phyloP scores from a whole-genome alignment of 2,888 invertebrate species.

The Eupithecia subumbrata region DNA sequence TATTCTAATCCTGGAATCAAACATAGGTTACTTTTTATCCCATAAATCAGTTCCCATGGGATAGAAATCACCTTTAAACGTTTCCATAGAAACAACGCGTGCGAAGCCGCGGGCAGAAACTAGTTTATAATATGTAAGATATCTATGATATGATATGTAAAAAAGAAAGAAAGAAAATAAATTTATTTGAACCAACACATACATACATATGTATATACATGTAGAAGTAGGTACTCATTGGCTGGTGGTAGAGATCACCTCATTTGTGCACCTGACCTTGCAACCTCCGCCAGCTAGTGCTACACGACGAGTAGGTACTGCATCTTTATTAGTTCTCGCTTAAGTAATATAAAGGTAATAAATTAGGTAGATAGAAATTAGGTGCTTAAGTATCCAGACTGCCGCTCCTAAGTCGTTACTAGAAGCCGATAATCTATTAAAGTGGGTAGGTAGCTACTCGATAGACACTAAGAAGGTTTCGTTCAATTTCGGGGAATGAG shows the following conservation, averaged over 20 bases:
- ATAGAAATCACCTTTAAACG: too few relatives aligned
- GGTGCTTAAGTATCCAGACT: not conserved
- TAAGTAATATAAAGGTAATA: not conserved
- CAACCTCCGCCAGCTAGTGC: not conserved
- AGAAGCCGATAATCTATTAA: not conserved
- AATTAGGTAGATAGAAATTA: constrained; percentile 9
- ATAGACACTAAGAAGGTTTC: not conserved
- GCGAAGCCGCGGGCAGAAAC: too few relatives aligned
- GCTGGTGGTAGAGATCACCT: not conserved
- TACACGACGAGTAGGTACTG: not conserved
- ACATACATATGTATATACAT: too few relatives aligned
- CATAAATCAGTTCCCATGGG: too few relatives aligned
- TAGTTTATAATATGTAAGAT: too few relatives aligned
- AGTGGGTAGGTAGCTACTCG: not conserved
- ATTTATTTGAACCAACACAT: too few relatives aligned
- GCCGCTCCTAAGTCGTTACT: constrained; percentile 8
- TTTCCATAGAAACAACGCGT: too few relatives aligned
- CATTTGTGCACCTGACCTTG: not conserved
- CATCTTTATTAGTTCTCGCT: not conserved
- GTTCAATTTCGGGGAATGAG: not conserved
- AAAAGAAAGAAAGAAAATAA: too few relatives aligned
- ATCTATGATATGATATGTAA: too few relatives aligned
- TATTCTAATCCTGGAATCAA: too few relatives aligned
- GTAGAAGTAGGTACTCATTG: too few relatives aligned
- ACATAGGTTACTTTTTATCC: too few relatives aligned